phyloP scores from a whole-genome alignment of 2,797 vertebrate species.

The Enteromius anoplus region DNA sequence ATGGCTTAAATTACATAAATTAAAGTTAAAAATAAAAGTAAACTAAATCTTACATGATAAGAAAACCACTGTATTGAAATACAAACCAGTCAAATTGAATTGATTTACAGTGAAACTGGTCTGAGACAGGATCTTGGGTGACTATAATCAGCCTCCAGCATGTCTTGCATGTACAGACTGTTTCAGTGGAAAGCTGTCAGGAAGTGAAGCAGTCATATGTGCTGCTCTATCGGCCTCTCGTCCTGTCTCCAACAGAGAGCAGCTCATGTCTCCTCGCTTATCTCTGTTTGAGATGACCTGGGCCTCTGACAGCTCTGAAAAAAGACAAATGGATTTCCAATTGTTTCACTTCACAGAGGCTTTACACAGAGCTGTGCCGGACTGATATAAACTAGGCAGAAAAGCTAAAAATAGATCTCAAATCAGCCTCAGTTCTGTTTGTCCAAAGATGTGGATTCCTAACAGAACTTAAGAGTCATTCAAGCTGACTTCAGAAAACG shows the following conservation, averaged over 20 bases:
- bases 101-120: background rate
- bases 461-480: constrained; percentile 6
- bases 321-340: constrained; percentile 43
- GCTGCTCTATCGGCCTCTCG: constrained; percentile 24
- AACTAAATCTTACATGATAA: background rate
- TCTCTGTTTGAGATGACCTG: constrained; percentile 39
- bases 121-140: background rate
- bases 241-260: constrained; percentile 35
- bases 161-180: constrained; percentile 2
- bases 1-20: background rate
- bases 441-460: constrained; percentile 36
- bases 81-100: background rate
- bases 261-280: constrained; percentile 45
- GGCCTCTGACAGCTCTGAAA: constrained; percentile 37
- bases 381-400: constrained; percentile 9
- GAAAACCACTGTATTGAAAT: background rate
- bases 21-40: background rate
- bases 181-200: constrained; percentile 43
- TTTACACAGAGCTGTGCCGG: background rate
- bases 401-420: constrained; percentile 11
- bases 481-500: constrained; percentile 27
- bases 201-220: background rate
- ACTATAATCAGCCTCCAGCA: background rate
- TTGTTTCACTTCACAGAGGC: constrained; percentile 25
- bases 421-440: background rate